These are phyloP conservation scores for Crambe crambe DNA, from an alignment of 37 sponge, comb jelly and placozoan genomes.

Conservation along the genomic window DNA sequence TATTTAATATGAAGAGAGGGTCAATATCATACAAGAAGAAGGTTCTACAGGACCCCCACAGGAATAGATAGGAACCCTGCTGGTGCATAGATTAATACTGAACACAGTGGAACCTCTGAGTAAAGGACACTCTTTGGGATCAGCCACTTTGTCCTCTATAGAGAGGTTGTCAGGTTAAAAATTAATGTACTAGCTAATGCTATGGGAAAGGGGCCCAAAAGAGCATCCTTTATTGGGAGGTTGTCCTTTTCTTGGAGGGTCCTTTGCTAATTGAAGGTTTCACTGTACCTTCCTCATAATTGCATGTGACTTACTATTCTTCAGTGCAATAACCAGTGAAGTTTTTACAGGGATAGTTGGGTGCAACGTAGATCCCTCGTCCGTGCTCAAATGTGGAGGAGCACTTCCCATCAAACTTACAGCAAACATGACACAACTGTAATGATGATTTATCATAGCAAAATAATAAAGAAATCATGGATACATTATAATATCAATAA, in stretches of 20 bases:
- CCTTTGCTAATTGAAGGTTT: too few relatives aligned
- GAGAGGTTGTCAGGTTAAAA: too few relatives aligned
- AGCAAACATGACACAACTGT: conserved; percentile 62
- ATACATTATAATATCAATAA: background rate
- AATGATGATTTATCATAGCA: background rate
- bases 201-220: too few relatives aligned
- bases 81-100: too few relatives aligned
- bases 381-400: conserved; percentile 14
- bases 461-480: background rate
- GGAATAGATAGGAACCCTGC: background rate
- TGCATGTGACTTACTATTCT: conserved; percentile 32
- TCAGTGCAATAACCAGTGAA: conserved; percentile 67
- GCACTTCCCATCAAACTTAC: conserved; percentile 49
- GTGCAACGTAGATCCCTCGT: background rate
- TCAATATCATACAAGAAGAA: background rate
- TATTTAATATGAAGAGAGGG: background rate
- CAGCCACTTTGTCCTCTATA: too few relatives aligned
- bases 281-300: too few relatives aligned
- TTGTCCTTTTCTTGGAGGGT: too few relatives aligned
- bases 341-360: conserved; percentile 52
- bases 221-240: too few relatives aligned
- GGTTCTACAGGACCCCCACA: background rate
- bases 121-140: too few relatives aligned
- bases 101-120: too few relatives aligned
- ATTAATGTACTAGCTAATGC: too few relatives aligned